Conservation (phyloP, 1,140 invertebrate species). For the Leptoteleia sp. region DNA sequence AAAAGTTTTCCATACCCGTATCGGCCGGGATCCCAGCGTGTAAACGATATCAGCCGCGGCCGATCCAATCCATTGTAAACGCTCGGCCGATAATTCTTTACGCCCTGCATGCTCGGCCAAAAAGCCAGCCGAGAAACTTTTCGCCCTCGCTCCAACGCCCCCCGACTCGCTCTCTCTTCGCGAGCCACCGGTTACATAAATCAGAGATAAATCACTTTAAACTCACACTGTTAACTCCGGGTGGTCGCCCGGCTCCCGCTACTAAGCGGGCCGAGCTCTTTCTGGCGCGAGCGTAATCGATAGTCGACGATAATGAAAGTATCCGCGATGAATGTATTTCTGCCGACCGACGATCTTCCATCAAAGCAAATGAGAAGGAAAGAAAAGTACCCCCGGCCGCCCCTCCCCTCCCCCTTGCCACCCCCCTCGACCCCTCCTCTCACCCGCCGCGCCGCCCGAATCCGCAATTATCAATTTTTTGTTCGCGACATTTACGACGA, state of each 20-base stretch:
- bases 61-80: constrained; percentile 73
- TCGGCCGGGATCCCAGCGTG: constrained; percentile 72
- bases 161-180: constrained; percentile 61
- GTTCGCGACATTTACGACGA: constrained; percentile 10
- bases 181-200: constrained; percentile 74
- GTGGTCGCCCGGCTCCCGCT: constrained; percentile 65
- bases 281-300: constrained; percentile 71
- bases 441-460: no score
- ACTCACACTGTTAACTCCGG: constrained; percentile 78
- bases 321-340: constrained; percentile 54
- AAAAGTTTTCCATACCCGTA: constrained; percentile 65
- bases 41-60: constrained; percentile 75
- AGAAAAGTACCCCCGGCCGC: constrained; percentile 11
- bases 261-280: constrained; percentile 60
- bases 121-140: constrained; percentile 75
- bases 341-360: constrained; percentile 48
- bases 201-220: constrained; percentile 81
- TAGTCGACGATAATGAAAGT: constrained; percentile 76
- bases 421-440: no score
- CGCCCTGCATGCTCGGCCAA: constrained; percentile 71
- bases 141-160: constrained; percentile 63
- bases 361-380: constrained; percentile 61
- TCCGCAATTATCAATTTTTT: constrained; percentile 40
- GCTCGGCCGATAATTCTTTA: constrained; percentile 76
- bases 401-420: neutral